Conservation (phyloP, 2,888 invertebrate genomes). For the Drosophila imparisetae region DNA sequence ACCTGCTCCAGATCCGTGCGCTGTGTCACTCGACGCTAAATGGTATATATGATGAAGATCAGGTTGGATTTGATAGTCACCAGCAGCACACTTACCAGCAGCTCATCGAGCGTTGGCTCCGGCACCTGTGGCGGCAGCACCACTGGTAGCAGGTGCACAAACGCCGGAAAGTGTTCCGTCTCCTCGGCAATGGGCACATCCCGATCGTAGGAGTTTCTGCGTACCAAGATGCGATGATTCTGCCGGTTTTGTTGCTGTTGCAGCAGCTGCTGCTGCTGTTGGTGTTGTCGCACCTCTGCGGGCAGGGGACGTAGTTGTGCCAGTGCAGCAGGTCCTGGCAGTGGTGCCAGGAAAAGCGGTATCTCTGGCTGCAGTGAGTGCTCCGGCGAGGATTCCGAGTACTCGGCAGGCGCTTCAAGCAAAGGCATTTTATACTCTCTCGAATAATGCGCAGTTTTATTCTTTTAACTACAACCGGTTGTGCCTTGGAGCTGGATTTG, state of each 20-base stretch:
- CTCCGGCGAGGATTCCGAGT: constrained; percentile 79
- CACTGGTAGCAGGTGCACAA: constrained; percentile 85
- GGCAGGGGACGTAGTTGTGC: constrained; percentile 56
- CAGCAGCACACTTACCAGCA: constrained; percentile 85
- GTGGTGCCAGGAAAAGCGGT: constrained; percentile 48
- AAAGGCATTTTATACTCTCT: constrained; percentile 68
- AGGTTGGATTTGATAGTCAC: accelerated
- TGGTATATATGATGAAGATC: not conserved
- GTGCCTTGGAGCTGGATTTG: constrained; percentile 10
- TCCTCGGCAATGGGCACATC: constrained; percentile 80
- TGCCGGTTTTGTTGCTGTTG: constrained; percentile 31
- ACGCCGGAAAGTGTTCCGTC: constrained; percentile 75
- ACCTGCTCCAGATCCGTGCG: constrained; percentile 85
- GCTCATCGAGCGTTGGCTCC: constrained; percentile 87
- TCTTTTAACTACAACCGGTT: constrained; percentile 3
- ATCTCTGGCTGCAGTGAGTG: constrained; percentile 80
- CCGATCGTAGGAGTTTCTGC: constrained; percentile 71
- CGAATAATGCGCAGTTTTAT: constrained; percentile 2
- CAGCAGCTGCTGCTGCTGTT: constrained; percentile 42
- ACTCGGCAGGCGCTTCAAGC: constrained; percentile 80
- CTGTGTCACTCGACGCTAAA: constrained; percentile 84
- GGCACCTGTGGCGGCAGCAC: constrained; percentile 85
- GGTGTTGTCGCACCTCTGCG: constrained; percentile 48
- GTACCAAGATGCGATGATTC: constrained; percentile 47
- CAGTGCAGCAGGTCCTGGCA: constrained; percentile 57